Base-by-base conservation (phyloP, 2,888 invertebrate species). In the Acheta domesticus region DNA sequence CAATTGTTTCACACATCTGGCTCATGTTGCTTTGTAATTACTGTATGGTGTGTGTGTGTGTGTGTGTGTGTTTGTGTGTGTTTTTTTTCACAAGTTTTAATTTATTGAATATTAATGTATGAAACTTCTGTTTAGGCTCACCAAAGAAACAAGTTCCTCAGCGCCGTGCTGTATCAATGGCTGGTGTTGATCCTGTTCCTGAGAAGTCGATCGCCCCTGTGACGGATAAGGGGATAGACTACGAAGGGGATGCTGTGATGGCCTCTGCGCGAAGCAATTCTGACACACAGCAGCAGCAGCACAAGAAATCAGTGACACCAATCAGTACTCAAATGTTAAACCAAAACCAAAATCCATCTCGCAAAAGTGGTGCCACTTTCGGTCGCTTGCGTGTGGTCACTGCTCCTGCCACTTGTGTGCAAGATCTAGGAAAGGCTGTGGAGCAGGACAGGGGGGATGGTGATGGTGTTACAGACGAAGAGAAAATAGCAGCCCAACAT, bases 341-440 rank as follows among this genome's bases (percentile, higher is more conserved):
- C 78, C 83, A 84, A 76, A 83, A 83, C 81, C 83, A 83, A 76
- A 21, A 76, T n/a, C 76, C 75, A 75, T 75, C 62, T 62, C 79
- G 83, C 21, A 83, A 84, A 80, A 83, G 83, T 76, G 83, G 93
- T 0, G 92, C 93, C 12, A 93, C 93, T 0, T 89, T 94, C 84
- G 94, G 93, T 0, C 89, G 94, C 0, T 87, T 94, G 75, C 90
- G 94, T 11, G 94, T 94, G 11, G 91, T 92, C 74, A 91, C 92
- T 2, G 91, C 91, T 1, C 90, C 91, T 1, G 89, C 91, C n/a
- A 90, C 89, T 1, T 90, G 90, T 84, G 90, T 91, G 2, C 89
- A 89, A 80, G 89, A 90, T 76, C 83, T 90, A 14, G 73, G 78
- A 20, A 76, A 75, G 48, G 79, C 75, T 49, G 23, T 21, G 12